Evolutionary conservation across 2,797 vertebrate species (phyloP).

Genomic region (Crossoptilon crossoptilon): DNA sequence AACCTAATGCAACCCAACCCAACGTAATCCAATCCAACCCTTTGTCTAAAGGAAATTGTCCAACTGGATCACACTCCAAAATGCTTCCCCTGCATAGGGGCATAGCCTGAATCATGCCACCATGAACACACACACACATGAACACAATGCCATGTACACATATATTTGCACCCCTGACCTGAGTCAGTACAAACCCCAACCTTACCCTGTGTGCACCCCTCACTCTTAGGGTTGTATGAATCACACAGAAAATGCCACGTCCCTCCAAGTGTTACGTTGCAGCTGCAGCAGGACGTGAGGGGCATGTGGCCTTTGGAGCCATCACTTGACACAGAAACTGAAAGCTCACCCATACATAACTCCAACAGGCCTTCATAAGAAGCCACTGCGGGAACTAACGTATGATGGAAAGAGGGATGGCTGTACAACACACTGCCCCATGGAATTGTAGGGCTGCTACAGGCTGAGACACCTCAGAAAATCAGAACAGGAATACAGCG

Average conservation of each 20-base stretch:
- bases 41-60: not conserved
- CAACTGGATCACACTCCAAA: not conserved
- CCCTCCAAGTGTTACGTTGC: not conserved
- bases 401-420: not conserved
- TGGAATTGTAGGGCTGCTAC: not conserved
- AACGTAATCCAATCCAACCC: not conserved
- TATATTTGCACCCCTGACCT: not conserved
- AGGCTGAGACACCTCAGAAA: not conserved
- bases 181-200: too few species aligned
- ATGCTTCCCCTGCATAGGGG: not conserved
- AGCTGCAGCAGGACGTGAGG: not conserved
- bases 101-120: not conserved
- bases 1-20: not conserved
- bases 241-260: not conserved
- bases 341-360: not conserved
- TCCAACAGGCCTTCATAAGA: not conserved
- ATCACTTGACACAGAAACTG: not conserved
- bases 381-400: not conserved
- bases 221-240: not conserved
- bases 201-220: too few species aligned
- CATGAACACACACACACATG: not conserved
- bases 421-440: not conserved
- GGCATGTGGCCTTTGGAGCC: rapidly evolving
- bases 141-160: not conserved
- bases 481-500: not conserved